Evolutionary conservation across 2,888 invertebrate species (phyloP), one percentile per base, ranked within the genome.

Genomic region (Coenonympha arcania): DNA sequence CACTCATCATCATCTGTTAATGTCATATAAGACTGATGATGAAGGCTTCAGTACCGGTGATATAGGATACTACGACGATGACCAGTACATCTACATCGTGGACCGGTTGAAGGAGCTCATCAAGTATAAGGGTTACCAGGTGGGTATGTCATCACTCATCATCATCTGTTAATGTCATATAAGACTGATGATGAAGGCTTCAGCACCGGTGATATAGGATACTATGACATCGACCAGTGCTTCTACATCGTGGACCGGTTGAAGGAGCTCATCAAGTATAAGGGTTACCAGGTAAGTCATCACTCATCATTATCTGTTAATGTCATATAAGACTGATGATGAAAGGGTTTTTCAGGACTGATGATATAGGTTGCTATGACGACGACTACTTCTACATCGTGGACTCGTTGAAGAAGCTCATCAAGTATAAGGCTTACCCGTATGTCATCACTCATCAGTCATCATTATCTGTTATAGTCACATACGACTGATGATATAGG

Each of bases 161-260:
- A 15, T 13, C 13, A 9, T 31, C 9, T 19, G 15, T 18, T 9
- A 40, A 9, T 1, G 6, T 13, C 4, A n/a, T 2, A 9, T 6
- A 89, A 55, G 91, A 93, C 66, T 93, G 90, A 95, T 60, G 91
- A 93, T 1, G 96, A 95, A 71, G 89, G 95, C 78, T 93, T 63
- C 91, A 95, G 76, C 91, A 95, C 79, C 0, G 84, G 84, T 0
- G 84, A 84, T 36, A 62, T 83, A 0, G 83, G 77, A 0, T 83
- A 83, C 46, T 83, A 79, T 48, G 83, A 83, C 33, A 71, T 78
- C 0, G 76, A 83, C 0, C 58, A 61, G 0, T 71, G 62, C 33
- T 71, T 84, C 58, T 82, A 62, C 33, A 71, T 84, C 0, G 76
- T 79, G 0, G 84, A 83, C 20, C 59, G 84, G 6, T 15, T 83